Conservation (phyloP, 2,113 vertebrate species). For the Lepidothrix coronata region DNA sequence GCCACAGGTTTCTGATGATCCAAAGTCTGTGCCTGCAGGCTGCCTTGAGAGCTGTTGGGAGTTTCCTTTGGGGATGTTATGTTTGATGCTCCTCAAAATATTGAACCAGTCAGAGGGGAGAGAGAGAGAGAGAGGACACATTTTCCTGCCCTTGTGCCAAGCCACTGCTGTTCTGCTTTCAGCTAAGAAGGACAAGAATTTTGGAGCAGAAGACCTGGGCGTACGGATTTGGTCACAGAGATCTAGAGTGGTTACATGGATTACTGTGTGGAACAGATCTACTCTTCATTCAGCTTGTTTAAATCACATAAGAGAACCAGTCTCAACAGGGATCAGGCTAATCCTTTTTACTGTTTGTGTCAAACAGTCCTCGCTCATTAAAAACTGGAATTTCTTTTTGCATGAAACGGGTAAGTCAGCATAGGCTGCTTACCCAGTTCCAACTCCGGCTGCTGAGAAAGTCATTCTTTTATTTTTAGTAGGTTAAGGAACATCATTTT, state of each 20-base stretch:
- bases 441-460: constrained; percentile 1
- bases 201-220: not conserved
- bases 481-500: constrained; percentile 39
- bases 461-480: constrained; percentile 35
- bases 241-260: not conserved
- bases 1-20: not conserved
- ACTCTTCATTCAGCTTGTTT: not conserved
- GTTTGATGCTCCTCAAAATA: not conserved
- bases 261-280: not conserved
- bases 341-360: not conserved
- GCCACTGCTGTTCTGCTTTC: not conserved
- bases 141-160: not conserved
- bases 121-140: not conserved
- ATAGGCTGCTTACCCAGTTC: not conserved
- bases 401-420: not conserved
- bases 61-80: not conserved
- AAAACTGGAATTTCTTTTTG: not conserved
- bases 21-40: not conserved
- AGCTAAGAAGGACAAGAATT: accelerated
- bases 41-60: not conserved
- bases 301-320: not conserved
- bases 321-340: not conserved
- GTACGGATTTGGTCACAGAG: accelerated
- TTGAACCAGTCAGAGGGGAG: not conserved
- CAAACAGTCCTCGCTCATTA: not conserved